A percentile compares a stretch with the other conserved stretches of the same genome.
Conservation (phyloP, 1,140 invertebrate genomes). For the Danaus plexippus region DNA sequence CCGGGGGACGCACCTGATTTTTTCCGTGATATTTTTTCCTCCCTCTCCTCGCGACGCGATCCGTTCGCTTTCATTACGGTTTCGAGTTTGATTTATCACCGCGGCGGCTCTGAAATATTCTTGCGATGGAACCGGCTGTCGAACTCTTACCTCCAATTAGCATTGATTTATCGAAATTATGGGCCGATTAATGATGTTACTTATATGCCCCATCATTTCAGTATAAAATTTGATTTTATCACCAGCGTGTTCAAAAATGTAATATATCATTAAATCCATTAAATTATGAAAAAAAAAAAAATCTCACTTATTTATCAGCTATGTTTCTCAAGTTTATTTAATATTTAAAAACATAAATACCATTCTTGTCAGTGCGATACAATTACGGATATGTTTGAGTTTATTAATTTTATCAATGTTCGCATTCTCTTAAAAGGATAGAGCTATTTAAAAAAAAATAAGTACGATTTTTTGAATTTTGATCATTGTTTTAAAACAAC, state of each 20-base stretch:
- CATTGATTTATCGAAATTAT: conserved; percentile 60
- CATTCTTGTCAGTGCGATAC: too few species aligned
- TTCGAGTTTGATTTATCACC: conserved; percentile 72
- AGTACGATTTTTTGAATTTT: not conserved
- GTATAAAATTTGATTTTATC: too few species aligned
- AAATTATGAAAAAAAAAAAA: not conserved
- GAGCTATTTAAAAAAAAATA: not conserved
- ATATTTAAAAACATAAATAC: too few species aligned
- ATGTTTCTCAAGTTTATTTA: too few species aligned
- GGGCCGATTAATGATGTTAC: conserved; percentile 9
- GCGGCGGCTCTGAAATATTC: conserved; percentile 68
- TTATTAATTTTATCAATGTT: conserved; percentile 7
- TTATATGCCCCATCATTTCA: not conserved
- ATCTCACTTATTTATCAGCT: not conserved
- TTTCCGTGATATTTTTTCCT: conserved; percentile 72
- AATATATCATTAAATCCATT: too few species aligned
- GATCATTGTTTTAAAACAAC: not conserved
- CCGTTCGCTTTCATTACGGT: conserved; percentile 72
- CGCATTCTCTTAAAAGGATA: conserved; percentile 5
- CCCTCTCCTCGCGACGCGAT: conserved; percentile 69
- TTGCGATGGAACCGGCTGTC: conserved; percentile 64
- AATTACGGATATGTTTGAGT: not conserved
- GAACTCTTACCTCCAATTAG: conserved; percentile 67
- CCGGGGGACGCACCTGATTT: conserved; percentile 70
- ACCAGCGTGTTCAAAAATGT: too few species aligned